Percentiles rank a stretch among this genome's conserved stretches.
phyloP scores from a whole-genome alignment of 2,888 invertebrate species.

The Anthrax anthrax region DNA sequence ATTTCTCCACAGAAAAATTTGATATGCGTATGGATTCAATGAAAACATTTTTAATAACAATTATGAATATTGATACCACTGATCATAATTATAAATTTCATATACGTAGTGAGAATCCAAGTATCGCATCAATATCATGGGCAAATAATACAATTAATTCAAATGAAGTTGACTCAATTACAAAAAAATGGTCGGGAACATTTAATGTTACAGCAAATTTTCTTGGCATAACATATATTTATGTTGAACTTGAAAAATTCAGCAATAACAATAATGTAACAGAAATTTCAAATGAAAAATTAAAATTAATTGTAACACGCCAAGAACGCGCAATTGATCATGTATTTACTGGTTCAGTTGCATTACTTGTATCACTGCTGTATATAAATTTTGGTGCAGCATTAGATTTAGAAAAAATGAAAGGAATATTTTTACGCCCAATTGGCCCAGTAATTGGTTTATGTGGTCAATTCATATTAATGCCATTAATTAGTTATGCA shows the following conservation, averaged over 20 bases:
- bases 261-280: constrained; percentile 17
- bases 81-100: background rate
- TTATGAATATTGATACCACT: background rate
- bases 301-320: constrained; percentile 44
- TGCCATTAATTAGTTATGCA: constrained; percentile 73
- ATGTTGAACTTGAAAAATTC: constrained; percentile 17
- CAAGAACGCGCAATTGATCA: constrained; percentile 52
- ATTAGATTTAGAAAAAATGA: constrained; percentile 56
- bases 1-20: background rate
- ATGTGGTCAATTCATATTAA: constrained; percentile 61
- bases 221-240: constrained; percentile 25
- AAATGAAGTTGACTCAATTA: constrained; percentile 12
- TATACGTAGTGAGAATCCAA: background rate
- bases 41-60: background rate
- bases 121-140: background rate
- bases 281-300: constrained; percentile 17
- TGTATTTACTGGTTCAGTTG: constrained; percentile 61
- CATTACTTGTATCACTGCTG: constrained; percentile 58
- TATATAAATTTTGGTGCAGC: constrained; percentile 89
- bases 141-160: constrained; percentile 10
- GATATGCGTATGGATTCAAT: background rate
- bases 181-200: constrained; percentile 21
- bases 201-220: constrained; percentile 22
- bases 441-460: constrained; percentile 68
- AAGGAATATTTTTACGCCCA: constrained; percentile 48